phyloP scores from a whole-genome alignment of 1,140 invertebrate genomes.

The Drosophila nigromelanica region DNA sequence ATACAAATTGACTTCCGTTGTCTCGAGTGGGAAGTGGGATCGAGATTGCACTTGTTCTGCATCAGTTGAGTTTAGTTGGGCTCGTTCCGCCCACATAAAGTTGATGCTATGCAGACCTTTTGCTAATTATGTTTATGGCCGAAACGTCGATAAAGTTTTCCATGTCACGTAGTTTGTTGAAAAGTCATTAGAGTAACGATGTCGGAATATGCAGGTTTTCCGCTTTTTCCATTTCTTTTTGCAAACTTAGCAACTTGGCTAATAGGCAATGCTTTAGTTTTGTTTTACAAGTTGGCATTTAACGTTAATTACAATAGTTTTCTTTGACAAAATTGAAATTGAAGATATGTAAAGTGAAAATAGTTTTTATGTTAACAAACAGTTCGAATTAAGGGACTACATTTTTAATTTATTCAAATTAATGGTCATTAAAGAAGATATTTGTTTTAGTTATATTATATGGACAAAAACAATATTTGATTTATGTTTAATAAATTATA shows the following conservation, averaged over 20 bases:
- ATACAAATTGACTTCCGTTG: constrained; percentile 47
- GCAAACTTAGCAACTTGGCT: constrained; percentile 9
- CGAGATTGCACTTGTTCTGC: constrained; percentile 44
- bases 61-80: constrained; percentile 16
- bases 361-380: constrained; percentile 4
- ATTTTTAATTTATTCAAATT: no score
- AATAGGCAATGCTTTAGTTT: constrained; percentile 17
- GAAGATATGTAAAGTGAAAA: neutral
- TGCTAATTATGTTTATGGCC: constrained; percentile 50
- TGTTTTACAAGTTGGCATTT: constrained; percentile 15
- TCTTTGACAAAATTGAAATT: constrained; percentile 8
- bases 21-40: constrained; percentile 11
- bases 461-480: no score
- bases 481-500: no score
- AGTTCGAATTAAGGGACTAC: neutral
- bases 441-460: no score
- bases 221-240: neutral
- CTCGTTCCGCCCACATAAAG: constrained; percentile 6
- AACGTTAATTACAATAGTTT: constrained; percentile 23
- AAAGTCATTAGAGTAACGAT: constrained; percentile 41
- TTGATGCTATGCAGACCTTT: constrained; percentile 14
- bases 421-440: no score
- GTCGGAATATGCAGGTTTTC: constrained; percentile 9
- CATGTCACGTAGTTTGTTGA: constrained; percentile 44
- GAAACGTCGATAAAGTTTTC: constrained; percentile 40